These are phyloP conservation scores for Psittacula echo DNA, from an alignment of 2,797 vertebrate species.

Conservation along the genomic window DNA sequence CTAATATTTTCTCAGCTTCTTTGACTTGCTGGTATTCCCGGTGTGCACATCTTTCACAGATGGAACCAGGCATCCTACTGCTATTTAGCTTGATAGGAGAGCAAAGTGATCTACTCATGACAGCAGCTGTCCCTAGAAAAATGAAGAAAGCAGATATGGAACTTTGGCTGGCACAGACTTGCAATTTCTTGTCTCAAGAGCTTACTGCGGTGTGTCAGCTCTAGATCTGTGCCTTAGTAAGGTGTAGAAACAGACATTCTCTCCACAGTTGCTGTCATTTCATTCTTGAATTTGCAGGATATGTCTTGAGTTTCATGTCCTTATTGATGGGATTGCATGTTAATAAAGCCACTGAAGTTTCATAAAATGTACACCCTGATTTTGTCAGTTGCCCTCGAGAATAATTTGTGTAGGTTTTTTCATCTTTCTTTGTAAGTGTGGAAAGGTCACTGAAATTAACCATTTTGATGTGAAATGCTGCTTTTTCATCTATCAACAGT, in stretches of 20 bases:
- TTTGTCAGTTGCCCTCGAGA: not conserved
- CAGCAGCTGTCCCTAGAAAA: not conserved
- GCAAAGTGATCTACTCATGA: not conserved
- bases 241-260: not conserved
- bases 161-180: not conserved
- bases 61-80: not conserved
- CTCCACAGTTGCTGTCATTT: not conserved
- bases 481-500: not conserved
- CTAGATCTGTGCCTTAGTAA: slow-evolving; percentile 3
- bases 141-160: not conserved
- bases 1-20: not conserved
- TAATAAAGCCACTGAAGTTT: not conserved
- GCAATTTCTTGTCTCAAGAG: not conserved
- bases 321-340: not conserved
- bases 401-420: not conserved
- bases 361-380: not conserved
- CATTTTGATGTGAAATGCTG: slow-evolving; percentile 3
- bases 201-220: slow-evolving; percentile 1
- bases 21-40: not conserved
- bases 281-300: not conserved
- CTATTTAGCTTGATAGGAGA: not conserved
- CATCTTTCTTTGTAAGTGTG: not conserved
- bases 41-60: not conserved
- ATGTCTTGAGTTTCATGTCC: not conserved
- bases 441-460: slow-evolving; percentile 33